A percentile compares a stretch with the other conserved stretches of the same genome.
Evolutionary conservation across 2,888 invertebrate species (phyloP).

Genomic region (Slavum lentiscoides): DNA sequence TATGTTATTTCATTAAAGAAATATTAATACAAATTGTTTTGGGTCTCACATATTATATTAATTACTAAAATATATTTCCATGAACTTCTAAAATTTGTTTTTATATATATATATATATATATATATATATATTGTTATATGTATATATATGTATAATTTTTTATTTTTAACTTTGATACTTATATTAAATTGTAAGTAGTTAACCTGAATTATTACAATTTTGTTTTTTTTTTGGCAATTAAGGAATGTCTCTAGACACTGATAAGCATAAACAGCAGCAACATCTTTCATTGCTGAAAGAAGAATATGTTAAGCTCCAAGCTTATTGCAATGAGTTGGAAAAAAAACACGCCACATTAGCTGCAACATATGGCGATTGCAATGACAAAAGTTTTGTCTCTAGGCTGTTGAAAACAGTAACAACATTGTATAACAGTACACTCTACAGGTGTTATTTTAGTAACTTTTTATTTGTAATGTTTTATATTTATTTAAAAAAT

Average conservation of each 20-base stretch:
- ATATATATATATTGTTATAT: too few relatives aligned
- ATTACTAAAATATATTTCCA: too few relatives aligned
- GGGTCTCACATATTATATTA: too few relatives aligned
- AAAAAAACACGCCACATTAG: conserved; percentile 78
- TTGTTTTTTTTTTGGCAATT: conserved; percentile 4
- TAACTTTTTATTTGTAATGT: neutral
- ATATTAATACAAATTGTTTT: too few relatives aligned
- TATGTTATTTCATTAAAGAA: too few relatives aligned
- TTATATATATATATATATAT: too few relatives aligned
- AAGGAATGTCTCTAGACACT: conserved; percentile 42
- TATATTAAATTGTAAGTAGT: too few relatives aligned
- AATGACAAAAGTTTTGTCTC: conserved; percentile 82
- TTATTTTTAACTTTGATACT: too few relatives aligned
- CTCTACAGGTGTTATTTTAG: conserved; percentile 66
- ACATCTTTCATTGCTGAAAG: conserved; percentile 81
- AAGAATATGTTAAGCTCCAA: conserved; percentile 89
- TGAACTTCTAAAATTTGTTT: too few relatives aligned
- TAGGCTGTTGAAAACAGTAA: conserved; percentile 77
- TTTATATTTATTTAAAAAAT: neutral
- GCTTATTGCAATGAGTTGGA: conserved; percentile 79
- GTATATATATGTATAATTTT: too few relatives aligned
- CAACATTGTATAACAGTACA: conserved; percentile 78
- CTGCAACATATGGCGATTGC: conserved; percentile 69
- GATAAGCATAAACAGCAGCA: conserved; percentile 70
- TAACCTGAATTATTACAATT: neutral